Evolutionary conservation across 1,140 invertebrate genomes (phyloP), one percentile per base, ranked within the genome.

Genomic region (Aphaenogaster rudis): DNA sequence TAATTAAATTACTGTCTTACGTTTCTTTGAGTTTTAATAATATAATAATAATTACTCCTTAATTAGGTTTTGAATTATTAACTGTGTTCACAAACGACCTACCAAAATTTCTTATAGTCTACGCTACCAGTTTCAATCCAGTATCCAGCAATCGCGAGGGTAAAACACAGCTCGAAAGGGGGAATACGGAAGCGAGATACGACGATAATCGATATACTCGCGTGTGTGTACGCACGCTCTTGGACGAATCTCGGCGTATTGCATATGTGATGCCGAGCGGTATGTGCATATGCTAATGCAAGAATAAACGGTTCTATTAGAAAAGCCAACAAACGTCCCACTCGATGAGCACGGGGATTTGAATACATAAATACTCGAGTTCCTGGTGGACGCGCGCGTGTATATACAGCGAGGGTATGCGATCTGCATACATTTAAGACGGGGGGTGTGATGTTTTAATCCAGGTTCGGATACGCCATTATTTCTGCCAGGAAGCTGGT

Each of bases 221-320:
- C 4, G 87, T 80, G 67, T 63, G 52, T 71, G 54, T 57, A 50
- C 52, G 28, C 54, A 69, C 48, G 63, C 61, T 71, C 76, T 78
- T 59, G 77, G 45, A 81, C 11, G 59, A 52, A 64, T 64, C 79
- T 66, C 86, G 52, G 21, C 72, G 64, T 88, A 74, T 86, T 80
- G 89, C 90, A 86, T 91, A 88, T 84, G 87, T 59, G 84, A 67
- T 48, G 69, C 74, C 86, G 84, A 48, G 85, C 82, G 85, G 77
- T 90, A 88, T 92, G 93, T 92, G 93, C 93, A 94, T 95, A 94
- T 94, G 94, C 94, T 95, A 94, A 95, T 94, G 92, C 88, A 92
- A 94, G 94, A 93, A 95, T 95, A 94, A 94, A 94, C 93, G 94
- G 88, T 93, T 93, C 92, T 93, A 94, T 95, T 95, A 94, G 93